Conservation (phyloP, 2,888 invertebrate genomes). For the Caenorhabditis macrosperma region DNA sequence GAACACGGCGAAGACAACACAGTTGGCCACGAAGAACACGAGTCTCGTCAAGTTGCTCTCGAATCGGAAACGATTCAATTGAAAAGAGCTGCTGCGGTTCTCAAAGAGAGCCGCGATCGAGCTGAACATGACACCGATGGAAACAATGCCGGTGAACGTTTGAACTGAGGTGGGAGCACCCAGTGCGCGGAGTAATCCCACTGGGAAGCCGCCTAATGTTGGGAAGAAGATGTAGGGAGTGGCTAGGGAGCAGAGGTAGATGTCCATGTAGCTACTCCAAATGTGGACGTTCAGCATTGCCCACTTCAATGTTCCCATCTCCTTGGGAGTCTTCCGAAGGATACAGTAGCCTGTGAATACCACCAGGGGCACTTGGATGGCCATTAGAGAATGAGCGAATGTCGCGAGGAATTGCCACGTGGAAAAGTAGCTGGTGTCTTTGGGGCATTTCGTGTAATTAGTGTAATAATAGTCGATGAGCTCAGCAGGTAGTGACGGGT, state of each 20-base stretch:
- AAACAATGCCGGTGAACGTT: background rate
- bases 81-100: background rate
- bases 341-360: slow-evolving; percentile 27
- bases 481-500: too few relatives aligned
- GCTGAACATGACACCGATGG: background rate
- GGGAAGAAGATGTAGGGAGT: slow-evolving; percentile 29
- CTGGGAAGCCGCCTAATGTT: slow-evolving; percentile 7
- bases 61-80: background rate
- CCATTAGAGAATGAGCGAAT: too few relatives aligned
- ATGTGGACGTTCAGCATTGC: slow-evolving; percentile 15
- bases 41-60: background rate
- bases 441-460: too few relatives aligned
- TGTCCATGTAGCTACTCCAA: slow-evolving; percentile 19
- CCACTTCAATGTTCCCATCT: slow-evolving; percentile 3
- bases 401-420: too few relatives aligned
- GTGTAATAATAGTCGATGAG: too few relatives aligned
- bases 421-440: too few relatives aligned
- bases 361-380: background rate
- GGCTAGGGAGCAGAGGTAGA: background rate
- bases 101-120: background rate
- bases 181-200: background rate
- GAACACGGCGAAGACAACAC: background rate
- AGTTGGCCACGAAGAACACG: background rate
- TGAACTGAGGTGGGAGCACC: background rate
- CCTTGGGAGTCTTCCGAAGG: slow-evolving; percentile 17